Evolutionary conservation across 2,888 invertebrate genomes (phyloP).

Genomic region (Pristionchus fissidentatus): DNA sequence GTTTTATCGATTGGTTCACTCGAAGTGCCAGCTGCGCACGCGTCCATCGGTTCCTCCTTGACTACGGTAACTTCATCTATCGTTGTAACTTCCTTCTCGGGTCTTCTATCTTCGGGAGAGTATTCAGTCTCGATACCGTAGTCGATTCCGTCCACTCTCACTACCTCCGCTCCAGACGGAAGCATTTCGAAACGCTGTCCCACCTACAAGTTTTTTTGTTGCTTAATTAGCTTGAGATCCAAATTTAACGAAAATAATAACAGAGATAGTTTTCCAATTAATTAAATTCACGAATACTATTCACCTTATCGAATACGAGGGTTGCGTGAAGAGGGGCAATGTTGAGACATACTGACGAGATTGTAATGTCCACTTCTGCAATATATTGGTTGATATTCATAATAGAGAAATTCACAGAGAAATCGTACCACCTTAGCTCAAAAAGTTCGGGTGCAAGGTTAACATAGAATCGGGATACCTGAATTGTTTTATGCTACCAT

Average conservation of each 20-base stretch:
- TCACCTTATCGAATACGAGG: conserved; percentile 44
- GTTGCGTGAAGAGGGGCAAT: conserved; percentile 35
- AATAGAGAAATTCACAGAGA: not conserved
- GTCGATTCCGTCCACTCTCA: conserved; percentile 41
- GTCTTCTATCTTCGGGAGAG: not conserved
- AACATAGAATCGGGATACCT: too few relatives aligned
- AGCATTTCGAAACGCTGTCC: conserved; percentile 30
- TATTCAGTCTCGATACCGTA: not conserved
- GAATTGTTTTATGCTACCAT: too few relatives aligned
- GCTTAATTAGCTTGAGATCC: not conserved
- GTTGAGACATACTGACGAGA: not conserved
- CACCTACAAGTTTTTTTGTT: conserved; percentile 30
- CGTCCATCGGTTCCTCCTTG: not conserved
- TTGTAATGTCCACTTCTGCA: not conserved
- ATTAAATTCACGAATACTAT: not conserved
- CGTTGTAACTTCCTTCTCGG: not conserved
- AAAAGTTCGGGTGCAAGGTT: too few relatives aligned
- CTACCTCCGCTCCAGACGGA: not conserved
- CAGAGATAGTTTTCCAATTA: not conserved
- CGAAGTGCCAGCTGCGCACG: not conserved
- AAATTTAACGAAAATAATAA: too few relatives aligned
- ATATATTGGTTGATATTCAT: not conserved
- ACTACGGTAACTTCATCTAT: not conserved
- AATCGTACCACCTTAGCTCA: not conserved
- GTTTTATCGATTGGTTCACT: not conserved